phyloP scores from a whole-genome alignment of 2,113 vertebrate species.

The Scalopus aquaticus region DNA sequence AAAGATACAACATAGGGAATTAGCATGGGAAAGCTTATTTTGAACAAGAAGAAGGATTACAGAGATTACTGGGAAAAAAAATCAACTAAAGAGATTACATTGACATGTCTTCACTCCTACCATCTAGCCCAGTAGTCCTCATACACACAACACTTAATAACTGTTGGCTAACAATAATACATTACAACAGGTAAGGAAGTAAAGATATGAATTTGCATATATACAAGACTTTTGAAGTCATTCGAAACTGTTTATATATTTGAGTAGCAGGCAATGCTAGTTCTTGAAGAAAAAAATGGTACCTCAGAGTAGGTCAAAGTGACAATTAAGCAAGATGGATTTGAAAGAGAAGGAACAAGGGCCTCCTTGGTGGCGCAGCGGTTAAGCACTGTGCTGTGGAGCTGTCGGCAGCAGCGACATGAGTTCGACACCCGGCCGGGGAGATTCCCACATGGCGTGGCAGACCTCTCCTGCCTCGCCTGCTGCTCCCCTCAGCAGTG shows the following conservation, averaged over 20 bases:
- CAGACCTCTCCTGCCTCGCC: too few relatives aligned
- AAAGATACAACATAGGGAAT: neutral
- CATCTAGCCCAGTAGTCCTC: neutral
- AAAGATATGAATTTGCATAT: neutral
- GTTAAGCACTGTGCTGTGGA: too few relatives aligned
- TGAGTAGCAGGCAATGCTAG: constrained; percentile 31
- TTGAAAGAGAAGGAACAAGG: constrained; percentile 21
- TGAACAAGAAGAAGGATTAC: neutral
- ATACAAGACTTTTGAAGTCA: neutral
- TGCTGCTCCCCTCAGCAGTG: too few relatives aligned
- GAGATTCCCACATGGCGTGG: too few relatives aligned
- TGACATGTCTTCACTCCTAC: neutral
- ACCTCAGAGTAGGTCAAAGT: neutral
- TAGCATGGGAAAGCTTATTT: neutral
- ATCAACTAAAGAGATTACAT: neutral
- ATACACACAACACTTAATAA: neutral
- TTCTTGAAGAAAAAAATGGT: neutral
- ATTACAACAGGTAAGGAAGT: neutral
- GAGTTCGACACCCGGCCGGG: too few relatives aligned
- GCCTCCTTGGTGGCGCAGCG: too few relatives aligned
- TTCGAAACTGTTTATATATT: neutral
- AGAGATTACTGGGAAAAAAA: neutral
- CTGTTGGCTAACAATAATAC: neutral
- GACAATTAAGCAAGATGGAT: neutral
- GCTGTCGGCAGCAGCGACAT: too few relatives aligned